These are phyloP conservation scores for Drosophila simulans DNA, from an alignment of 1,140 invertebrate genomes.

Conservation along the genomic window DNA sequence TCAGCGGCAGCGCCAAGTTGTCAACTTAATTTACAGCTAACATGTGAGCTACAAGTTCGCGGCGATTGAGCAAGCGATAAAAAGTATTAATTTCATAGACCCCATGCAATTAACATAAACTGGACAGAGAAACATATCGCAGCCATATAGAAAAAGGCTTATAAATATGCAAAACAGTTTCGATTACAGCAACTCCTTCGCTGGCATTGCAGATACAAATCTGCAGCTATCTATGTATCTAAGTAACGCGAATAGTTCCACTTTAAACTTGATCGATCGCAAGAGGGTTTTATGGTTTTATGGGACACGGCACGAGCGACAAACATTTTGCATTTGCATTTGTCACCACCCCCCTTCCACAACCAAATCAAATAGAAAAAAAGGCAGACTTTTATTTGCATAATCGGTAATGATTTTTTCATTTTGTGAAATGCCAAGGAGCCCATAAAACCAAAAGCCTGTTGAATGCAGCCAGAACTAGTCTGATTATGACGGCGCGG, in stretches of 20 bases:
- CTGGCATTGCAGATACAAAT: slow-evolving; percentile 39
- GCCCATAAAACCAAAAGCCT: slow-evolving; percentile 55
- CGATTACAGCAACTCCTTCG: slow-evolving; percentile 59
- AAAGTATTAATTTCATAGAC: slow-evolving; percentile 83
- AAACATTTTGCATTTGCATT: slow-evolving; percentile 69
- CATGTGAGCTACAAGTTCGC: slow-evolving; percentile 82
- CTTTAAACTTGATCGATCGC: slow-evolving; percentile 23
- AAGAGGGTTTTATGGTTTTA: slow-evolving; percentile 42
- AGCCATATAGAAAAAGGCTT: slow-evolving; percentile 52
- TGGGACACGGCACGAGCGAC: slow-evolving; percentile 58
- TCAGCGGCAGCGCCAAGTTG: slow-evolving; percentile 72
- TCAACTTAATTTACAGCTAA: slow-evolving; percentile 84
- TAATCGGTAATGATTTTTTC: slow-evolving; percentile 60
- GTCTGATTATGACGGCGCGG: slow-evolving; percentile 13
- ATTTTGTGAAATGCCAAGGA: slow-evolving; percentile 59
- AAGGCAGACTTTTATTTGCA: slow-evolving; percentile 48
- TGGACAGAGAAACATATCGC: slow-evolving; percentile 52
- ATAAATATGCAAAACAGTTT: slow-evolving; percentile 81
- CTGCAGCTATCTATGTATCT: slow-evolving; percentile 34
- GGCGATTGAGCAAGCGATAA: slow-evolving; percentile 80
- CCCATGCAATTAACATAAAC: slow-evolving; percentile 77
- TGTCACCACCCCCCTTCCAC: slow-evolving; percentile 10
- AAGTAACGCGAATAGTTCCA: slow-evolving; percentile 40
- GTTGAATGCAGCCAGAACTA: slow-evolving; percentile 40
- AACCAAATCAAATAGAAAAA: neutral